Conservation (phyloP, 2,888 invertebrate genomes). For the Chouioia cunea region DNA sequence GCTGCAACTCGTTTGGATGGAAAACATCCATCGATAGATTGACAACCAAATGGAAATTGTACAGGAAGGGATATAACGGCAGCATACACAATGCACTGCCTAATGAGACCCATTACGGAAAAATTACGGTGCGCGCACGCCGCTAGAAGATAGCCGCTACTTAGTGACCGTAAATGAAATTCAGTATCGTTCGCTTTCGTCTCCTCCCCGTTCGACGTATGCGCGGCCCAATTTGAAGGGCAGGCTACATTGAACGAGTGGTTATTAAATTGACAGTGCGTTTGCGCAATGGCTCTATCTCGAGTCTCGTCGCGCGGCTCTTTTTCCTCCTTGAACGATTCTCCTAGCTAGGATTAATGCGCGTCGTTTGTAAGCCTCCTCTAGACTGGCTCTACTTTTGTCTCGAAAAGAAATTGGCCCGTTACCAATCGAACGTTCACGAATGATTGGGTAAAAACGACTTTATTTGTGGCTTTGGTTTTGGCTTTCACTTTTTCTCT, state of each 20-base stretch:
- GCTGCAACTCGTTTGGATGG: too few relatives aligned
- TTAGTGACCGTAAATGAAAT: slow-evolving; percentile 38
- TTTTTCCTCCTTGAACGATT: background rate
- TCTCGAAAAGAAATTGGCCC: too few relatives aligned
- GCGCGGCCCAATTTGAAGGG: slow-evolving; percentile 19
- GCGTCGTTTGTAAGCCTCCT: slow-evolving; percentile 13
- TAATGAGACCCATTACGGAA: background rate
- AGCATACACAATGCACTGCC: background rate
- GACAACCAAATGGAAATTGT: too few relatives aligned
- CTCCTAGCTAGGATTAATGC: slow-evolving; percentile 2
- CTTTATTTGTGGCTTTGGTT: too few relatives aligned
- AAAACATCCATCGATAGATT: too few relatives aligned
- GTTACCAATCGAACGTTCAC: too few relatives aligned
- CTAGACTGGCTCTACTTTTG: background rate
- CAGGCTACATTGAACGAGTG: slow-evolving; percentile 1
- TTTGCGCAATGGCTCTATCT: slow-evolving; percentile 54
- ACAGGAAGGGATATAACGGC: background rate
- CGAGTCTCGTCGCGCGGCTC: slow-evolving; percentile 13
- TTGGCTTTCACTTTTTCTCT: background rate
- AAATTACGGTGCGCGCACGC: background rate
- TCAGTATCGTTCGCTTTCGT: slow-evolving; percentile 7
- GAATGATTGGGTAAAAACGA: too few relatives aligned
- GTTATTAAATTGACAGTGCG: slow-evolving; percentile 53
- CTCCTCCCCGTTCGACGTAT: background rate
- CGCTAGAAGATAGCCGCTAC: slow-evolving; percentile 1